phyloP scores from a whole-genome alignment of 2,797 vertebrate species.

The Channallabes apus region DNA sequence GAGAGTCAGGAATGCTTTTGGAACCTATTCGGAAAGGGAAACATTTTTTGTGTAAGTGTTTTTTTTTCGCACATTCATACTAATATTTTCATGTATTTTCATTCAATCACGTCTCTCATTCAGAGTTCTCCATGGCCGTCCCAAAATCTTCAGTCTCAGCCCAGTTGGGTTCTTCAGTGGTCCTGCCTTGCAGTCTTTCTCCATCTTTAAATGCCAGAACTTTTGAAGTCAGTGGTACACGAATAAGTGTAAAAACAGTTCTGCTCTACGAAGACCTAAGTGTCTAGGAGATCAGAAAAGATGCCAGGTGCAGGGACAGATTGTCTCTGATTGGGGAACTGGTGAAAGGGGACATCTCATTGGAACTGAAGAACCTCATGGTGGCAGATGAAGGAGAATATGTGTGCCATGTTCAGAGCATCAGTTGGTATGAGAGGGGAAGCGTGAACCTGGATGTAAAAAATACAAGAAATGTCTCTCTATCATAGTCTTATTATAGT shows the following conservation, averaged over 20 bases:
- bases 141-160: neutral
- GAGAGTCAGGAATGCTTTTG: too few species aligned
- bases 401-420: neutral
- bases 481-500: too few species aligned
- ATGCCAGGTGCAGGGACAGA: neutral
- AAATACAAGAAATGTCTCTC: neutral
- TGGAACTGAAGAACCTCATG: neutral
- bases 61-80: too few species aligned
- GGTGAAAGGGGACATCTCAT: neutral
- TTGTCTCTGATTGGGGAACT: conserved; percentile 6
- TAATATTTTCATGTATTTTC: too few species aligned
- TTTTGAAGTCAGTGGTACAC: neutral
- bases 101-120: neutral
- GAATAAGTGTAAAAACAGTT: neutral
- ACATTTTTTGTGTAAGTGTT: too few species aligned
- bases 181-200: neutral
- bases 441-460: neutral
- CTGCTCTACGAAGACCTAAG: neutral
- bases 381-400: neutral
- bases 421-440: neutral
- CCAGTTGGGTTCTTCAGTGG: neutral
- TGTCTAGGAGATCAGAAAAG: neutral
- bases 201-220: neutral
- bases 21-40: too few species aligned
- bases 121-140: neutral